Percentiles rank a stretch among this genome's conserved stretches.
phyloP scores from a whole-genome alignment of 2,797 vertebrate species.

The Picus viridis region DNA sequence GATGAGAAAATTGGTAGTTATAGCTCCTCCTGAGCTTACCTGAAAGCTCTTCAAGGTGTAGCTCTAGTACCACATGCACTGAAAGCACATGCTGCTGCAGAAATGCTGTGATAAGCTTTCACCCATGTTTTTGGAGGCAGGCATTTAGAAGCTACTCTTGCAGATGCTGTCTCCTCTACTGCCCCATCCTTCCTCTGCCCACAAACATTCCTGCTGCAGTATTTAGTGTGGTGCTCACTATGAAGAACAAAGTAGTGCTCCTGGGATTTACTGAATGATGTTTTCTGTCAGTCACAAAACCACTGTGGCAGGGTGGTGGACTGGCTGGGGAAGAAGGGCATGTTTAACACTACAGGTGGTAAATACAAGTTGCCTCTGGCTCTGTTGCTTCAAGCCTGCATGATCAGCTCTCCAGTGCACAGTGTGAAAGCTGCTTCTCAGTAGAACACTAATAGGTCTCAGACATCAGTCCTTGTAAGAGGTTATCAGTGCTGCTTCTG shows the following conservation, averaged over 20 bases:
- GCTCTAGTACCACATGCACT: accelerated
- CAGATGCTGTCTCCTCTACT: background rate
- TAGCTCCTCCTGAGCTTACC: background rate
- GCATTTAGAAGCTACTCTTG: background rate
- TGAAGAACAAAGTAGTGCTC: background rate
- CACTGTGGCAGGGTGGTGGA: no score
- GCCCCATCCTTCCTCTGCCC: background rate
- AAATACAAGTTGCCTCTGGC: background rate
- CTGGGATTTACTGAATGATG: background rate
- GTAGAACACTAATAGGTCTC: background rate
- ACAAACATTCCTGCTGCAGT: background rate
- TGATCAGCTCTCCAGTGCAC: background rate
- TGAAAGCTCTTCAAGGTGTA: background rate
- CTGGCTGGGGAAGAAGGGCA: accelerated
- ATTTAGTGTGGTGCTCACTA: background rate
- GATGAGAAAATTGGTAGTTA: background rate
- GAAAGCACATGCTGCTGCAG: background rate
- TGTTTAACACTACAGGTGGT: accelerated
- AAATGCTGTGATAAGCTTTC: background rate
- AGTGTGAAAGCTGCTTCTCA: background rate
- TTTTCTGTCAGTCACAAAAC: background rate
- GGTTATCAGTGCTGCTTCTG: background rate
- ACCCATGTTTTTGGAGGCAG: background rate
- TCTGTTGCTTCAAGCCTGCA: background rate
- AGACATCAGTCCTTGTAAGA: background rate